phyloP scores from a whole-genome alignment of 2,113 vertebrate genomes.

The Atractosteus spatula region DNA sequence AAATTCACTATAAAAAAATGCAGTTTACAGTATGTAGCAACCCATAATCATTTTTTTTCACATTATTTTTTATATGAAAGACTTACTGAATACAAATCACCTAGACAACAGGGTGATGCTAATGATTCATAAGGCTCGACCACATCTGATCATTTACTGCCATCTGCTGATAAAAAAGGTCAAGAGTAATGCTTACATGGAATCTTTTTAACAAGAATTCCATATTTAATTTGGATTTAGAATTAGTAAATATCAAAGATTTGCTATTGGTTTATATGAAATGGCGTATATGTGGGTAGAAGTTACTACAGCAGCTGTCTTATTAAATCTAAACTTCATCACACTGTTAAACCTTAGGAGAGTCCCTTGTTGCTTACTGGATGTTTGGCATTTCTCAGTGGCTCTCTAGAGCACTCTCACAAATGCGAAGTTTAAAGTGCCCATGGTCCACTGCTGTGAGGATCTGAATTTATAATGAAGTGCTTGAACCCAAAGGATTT shows the following conservation, averaged over 20 bases:
- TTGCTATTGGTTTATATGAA: too few species aligned
- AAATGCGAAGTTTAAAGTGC: neutral
- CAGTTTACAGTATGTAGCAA: too few species aligned
- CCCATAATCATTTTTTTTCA: too few species aligned
- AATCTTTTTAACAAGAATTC: too few species aligned
- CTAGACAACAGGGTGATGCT: too few species aligned
- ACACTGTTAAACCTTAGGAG: neutral
- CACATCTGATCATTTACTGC: constrained; percentile 54
- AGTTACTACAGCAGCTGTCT: neutral
- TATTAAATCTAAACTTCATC: neutral
- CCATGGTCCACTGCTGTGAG: neutral
- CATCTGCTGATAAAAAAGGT: constrained; percentile 50
- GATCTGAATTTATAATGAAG: neutral
- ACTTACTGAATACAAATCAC: too few species aligned
- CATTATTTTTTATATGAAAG: too few species aligned
- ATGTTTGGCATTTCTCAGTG: neutral
- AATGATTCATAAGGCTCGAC: neutral
- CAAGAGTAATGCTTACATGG: neutral
- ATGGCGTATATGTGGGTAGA: too few species aligned
- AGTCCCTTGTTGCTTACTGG: neutral
- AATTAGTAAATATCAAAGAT: too few species aligned
- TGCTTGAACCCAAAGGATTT: neutral
- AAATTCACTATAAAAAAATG: too few species aligned
- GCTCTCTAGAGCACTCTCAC: neutral
- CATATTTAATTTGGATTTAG: too few species aligned